Base-by-base conservation (phyloP, 2,113 vertebrate genomes). In the Epinephelus fuscoguttatus region DNA sequence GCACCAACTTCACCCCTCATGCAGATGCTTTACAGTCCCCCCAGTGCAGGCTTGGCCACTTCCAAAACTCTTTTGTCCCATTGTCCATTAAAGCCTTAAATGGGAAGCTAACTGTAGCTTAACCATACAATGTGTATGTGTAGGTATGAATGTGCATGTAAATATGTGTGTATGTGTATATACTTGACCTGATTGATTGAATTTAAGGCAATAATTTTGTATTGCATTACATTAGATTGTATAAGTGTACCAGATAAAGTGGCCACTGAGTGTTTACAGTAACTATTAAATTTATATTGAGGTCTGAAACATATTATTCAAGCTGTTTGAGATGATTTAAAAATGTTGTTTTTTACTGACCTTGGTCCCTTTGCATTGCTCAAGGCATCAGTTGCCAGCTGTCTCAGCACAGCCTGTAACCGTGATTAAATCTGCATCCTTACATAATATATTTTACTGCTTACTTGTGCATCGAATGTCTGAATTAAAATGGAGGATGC, bases 281-380 rank as follows among this genome's bases (percentile, higher is more conserved):
- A 27, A 59, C 12, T 25, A 25, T 5, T 4, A 25, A 2, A 25
- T 57, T 57, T 2, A 12, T 56, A 11, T 56, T 61, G 17, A 37
- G 18, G 19, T n/a, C 19, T 42, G 14, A 70, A 71, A 42, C 9
- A 4, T 25, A 15, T 12, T 18, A 25, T 72, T 1, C 21, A 4
- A n/a, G 9, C 9, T 49, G 42, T 25, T 47, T 30, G 23, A 49
- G 23, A 61, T 30, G 18, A 6, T 61, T 11, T 33, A 11, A 60
- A 49, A 50, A 49, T 73, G 23, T 72, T 30, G 52, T 45, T 57
- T 78, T 73, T 23, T 57, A 37, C 2, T 73, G 55, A 73, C 30
- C 25, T 73, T 45, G 23, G n/a, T 30, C 6, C 47, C 10, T 47
- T 59, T 27, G 33, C 25, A 37, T 68, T 33, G 42, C 63, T 42